A percentile compares a stretch with the other conserved stretches of the same genome.
phyloP scores from a whole-genome alignment of 1,140 invertebrate species.

The Pararge aegeria region DNA sequence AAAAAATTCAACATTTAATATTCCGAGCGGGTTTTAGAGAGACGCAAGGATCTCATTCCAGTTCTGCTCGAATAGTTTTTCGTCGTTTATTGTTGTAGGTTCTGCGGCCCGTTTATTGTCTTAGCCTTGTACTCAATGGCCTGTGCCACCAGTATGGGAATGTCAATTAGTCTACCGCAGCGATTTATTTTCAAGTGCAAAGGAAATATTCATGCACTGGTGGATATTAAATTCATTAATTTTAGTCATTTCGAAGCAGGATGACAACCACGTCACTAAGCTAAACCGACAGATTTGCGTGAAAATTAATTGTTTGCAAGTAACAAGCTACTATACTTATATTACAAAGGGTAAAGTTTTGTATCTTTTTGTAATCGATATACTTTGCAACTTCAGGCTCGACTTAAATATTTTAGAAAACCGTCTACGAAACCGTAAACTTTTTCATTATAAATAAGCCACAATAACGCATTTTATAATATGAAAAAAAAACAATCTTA shows the following conservation, averaged over 20 bases:
- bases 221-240: constrained; percentile 2
- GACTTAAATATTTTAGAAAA: too few relatives aligned
- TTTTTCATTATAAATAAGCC: too few relatives aligned
- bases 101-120: constrained; percentile 28
- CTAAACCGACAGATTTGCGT: too few relatives aligned
- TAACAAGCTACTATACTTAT: too few relatives aligned
- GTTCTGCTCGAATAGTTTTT: constrained; percentile 35
- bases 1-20: constrained; percentile 40
- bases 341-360: too few relatives aligned
- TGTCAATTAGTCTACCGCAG: constrained; percentile 12
- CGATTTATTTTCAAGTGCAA: constrained; percentile 8
- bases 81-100: constrained; percentile 32
- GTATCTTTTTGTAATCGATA: too few relatives aligned
- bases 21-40: constrained; percentile 34
- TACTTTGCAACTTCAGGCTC: too few relatives aligned
- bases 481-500: too few relatives aligned
- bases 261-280: too few relatives aligned
- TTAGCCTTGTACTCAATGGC: constrained; percentile 29
- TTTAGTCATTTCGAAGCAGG: not conserved
- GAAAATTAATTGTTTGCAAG: too few relatives aligned
- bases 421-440: too few relatives aligned
- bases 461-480: too few relatives aligned
- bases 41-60: constrained; percentile 27
- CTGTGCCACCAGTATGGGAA: constrained; percentile 20
- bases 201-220: not conserved